Evolutionary conservation across 2,888 invertebrate species (phyloP).

Genomic region (Tortrix viridana): DNA sequence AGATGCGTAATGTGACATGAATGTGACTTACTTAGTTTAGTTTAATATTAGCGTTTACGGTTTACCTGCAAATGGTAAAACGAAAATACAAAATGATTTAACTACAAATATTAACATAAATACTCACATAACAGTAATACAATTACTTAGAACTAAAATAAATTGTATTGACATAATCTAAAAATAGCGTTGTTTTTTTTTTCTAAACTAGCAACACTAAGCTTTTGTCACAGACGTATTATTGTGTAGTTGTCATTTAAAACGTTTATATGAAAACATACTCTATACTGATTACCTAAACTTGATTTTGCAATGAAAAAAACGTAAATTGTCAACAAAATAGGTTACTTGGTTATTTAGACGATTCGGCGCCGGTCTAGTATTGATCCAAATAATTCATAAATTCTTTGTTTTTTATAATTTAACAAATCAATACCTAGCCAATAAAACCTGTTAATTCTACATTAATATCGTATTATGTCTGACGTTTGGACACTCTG

Average conservation of each 20-base stretch:
- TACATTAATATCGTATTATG: constrained; percentile 45
- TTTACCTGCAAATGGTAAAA: no score
- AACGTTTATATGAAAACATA: not conserved
- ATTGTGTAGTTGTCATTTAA: not conserved
- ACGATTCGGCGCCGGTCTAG: not conserved
- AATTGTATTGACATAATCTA: no score
- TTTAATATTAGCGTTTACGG: no score
- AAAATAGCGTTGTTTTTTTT: not conserved
- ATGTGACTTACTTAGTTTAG: no score
- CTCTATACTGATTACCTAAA: not conserved
- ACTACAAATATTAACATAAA: no score
- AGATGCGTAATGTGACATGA: no score
- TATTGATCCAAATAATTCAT: constrained; percentile 3
- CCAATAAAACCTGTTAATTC: not conserved
- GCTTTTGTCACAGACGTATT: not conserved
- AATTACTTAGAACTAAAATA: no score
- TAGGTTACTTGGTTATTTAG: not conserved
- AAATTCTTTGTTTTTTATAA: constrained; percentile 3
- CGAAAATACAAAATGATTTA: no score
- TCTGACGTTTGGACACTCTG: constrained; percentile 58
- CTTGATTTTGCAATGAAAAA: not conserved
- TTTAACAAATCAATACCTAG: constrained; percentile 22
- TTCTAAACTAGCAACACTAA: constrained; percentile 6
- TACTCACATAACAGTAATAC: no score
- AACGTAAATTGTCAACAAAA: not conserved